These are phyloP conservation scores for Drosophila tripunctata DNA, from an alignment of 2,888 invertebrate genomes.

Conservation along the genomic window DNA sequence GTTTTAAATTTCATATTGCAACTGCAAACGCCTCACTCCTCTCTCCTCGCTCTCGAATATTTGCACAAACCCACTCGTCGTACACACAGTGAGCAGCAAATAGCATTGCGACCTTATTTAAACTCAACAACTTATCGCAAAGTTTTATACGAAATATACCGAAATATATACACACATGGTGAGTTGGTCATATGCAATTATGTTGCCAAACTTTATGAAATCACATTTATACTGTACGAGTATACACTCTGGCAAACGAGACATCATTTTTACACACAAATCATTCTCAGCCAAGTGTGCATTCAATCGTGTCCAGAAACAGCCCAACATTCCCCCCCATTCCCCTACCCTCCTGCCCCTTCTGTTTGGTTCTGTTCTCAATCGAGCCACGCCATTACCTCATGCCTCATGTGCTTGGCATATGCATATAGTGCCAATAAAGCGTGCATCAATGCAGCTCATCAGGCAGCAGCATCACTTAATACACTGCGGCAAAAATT, in stretches of 20 bases:
- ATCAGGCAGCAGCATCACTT: slow-evolving; percentile 36
- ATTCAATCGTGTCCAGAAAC: slow-evolving; percentile 62
- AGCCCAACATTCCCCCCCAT: neutral
- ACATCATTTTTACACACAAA: slow-evolving; percentile 70
- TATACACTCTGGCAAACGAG: slow-evolving; percentile 6
- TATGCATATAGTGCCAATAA: slow-evolving; percentile 69
- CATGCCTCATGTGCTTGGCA: slow-evolving; percentile 13
- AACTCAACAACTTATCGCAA: slow-evolving; percentile 53
- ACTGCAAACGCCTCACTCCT: slow-evolving; percentile 54
- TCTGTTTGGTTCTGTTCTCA: too few relatives aligned
- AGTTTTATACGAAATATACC: slow-evolving; percentile 31
- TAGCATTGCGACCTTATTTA: slow-evolving; percentile 44
- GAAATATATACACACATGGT: too few relatives aligned
- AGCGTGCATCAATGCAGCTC: slow-evolving; percentile 54
- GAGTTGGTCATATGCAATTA: slow-evolving; percentile 66
- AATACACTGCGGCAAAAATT: slow-evolving; percentile 32
- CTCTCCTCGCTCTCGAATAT: neutral
- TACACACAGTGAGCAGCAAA: slow-evolving; percentile 18
- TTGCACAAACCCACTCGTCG: slow-evolving; percentile 11
- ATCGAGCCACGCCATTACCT: neutral
- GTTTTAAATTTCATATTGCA: slow-evolving; percentile 80
- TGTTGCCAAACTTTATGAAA: slow-evolving; percentile 68
- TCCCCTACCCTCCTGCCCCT: too few relatives aligned
- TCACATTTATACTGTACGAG: too few relatives aligned
- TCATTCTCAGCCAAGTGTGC: slow-evolving; percentile 75